Conservation (phyloP, 2,113 vertebrate genomes). For the Rana temporaria region DNA sequence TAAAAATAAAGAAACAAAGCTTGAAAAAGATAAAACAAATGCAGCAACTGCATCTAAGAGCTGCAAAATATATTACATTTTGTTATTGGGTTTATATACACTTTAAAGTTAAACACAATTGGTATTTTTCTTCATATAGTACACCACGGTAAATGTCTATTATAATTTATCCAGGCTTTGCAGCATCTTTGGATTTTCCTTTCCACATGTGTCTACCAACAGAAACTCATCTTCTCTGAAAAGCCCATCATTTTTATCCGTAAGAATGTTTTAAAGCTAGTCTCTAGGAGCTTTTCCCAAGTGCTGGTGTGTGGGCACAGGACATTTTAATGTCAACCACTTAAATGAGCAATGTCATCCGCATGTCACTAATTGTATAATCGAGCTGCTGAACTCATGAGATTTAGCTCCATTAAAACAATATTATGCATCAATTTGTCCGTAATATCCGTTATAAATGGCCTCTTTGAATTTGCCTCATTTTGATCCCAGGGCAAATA, state of each 20-base stretch:
- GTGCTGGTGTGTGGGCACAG: not conserved
- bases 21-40: no score
- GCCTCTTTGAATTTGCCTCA: conserved; percentile 24
- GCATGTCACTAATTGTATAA: conserved; percentile 41
- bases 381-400: not conserved
- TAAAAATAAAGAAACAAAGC: no score
- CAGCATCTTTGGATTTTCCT: not conserved
- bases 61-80: not conserved
- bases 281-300: not conserved
- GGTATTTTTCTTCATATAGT: no score
- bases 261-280: not conserved
- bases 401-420: conserved; percentile 10
- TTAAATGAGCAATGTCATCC: conserved; percentile 34
- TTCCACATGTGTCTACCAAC: conserved; percentile 12
- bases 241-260: not conserved
- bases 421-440: conserved; percentile 32
- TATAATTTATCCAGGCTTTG: conserved; percentile 7
- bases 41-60: no score
- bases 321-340: conserved; percentile 27
- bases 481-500: conserved; percentile 38
- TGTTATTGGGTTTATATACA: not conserved
- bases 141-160: no score
- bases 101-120: no score
- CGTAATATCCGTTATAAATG: conserved; percentile 31
- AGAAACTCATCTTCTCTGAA: conserved; percentile 16